Conservation (phyloP, 2,888 invertebrate species). For the Sphecodes monilicornis region DNA sequence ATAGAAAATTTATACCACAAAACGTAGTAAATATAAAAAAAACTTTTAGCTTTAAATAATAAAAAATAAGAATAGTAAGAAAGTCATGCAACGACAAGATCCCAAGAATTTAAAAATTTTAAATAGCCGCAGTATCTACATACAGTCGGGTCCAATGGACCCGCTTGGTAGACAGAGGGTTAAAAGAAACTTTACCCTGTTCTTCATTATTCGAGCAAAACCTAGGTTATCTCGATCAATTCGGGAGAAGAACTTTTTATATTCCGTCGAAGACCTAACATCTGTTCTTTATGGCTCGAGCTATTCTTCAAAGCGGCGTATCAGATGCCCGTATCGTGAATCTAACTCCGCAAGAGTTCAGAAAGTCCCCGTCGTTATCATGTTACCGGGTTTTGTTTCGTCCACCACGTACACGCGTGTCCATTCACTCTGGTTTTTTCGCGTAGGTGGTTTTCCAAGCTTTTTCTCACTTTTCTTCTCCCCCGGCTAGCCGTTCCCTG, state of each 20-base stretch:
- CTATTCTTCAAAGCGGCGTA: neutral
- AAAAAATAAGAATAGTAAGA: too few species aligned
- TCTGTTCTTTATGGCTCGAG: neutral
- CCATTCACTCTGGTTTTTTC: neutral
- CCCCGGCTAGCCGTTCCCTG: neutral
- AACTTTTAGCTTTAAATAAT: too few species aligned
- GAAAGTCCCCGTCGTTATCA: slow-evolving; percentile 3
- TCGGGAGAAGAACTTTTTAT: neutral
- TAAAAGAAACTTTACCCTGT: neutral
- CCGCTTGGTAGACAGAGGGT: too few species aligned
- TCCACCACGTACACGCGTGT: neutral
- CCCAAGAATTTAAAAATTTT: too few species aligned
- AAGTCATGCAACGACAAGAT: too few species aligned
- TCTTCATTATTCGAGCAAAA: neutral
- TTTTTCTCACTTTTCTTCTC: neutral
- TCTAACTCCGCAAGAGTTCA: neutral
- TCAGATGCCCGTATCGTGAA: neutral
- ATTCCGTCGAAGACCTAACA: neutral
- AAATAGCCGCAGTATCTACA: too few species aligned
- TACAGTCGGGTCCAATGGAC: too few species aligned
- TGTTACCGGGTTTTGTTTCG: slow-evolving; percentile 1
- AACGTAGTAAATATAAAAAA: too few species aligned
- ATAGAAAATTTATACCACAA: too few species aligned
- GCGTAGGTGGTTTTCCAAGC: slow-evolving; percentile 7
- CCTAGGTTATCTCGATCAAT: neutral